Conservation (phyloP, 1,140 invertebrate species). For the Sogatella furcifera region DNA sequence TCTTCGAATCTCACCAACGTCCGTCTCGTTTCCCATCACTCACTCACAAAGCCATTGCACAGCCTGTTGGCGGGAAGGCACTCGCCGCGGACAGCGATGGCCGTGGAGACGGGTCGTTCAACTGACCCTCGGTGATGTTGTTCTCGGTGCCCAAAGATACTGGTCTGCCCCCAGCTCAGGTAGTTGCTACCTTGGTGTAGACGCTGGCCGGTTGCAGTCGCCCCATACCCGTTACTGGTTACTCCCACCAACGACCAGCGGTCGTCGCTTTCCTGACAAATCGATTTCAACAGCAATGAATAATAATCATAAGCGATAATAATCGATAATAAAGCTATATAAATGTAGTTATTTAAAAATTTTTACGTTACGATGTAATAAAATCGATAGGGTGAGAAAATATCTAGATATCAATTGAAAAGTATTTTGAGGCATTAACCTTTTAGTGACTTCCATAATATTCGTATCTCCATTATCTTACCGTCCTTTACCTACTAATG, state of each 20-base stretch:
- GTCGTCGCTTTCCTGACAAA: slow-evolving; percentile 36
- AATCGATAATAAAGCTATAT: too few species aligned
- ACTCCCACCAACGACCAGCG: slow-evolving; percentile 56
- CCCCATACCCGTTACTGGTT: slow-evolving; percentile 79
- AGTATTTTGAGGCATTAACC: too few species aligned
- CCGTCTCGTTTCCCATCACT: slow-evolving; percentile 57
- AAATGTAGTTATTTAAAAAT: too few species aligned
- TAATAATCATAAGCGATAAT: too few species aligned
- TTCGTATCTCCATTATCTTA: too few species aligned
- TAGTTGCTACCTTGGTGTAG: slow-evolving; percentile 79
- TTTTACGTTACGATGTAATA: too few species aligned
- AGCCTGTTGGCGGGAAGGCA: slow-evolving; percentile 55
- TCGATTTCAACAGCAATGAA: too few species aligned
- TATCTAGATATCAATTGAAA: too few species aligned
- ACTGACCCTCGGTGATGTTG: neutral
- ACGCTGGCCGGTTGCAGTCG: slow-evolving; percentile 71
- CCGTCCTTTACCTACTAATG: too few species aligned
- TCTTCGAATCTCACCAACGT: slow-evolving; percentile 24
- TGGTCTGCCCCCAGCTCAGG: slow-evolving; percentile 53
- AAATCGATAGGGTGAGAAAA: too few species aligned
- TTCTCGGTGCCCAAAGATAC: neutral
- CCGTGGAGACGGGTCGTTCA: slow-evolving; percentile 39
- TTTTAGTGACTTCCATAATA: too few species aligned
- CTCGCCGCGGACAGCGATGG: slow-evolving; percentile 64
- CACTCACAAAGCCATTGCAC: slow-evolving; percentile 70